Conservation (phyloP, 2,888 invertebrate species). For the Rhabditophanes sp. region DNA sequence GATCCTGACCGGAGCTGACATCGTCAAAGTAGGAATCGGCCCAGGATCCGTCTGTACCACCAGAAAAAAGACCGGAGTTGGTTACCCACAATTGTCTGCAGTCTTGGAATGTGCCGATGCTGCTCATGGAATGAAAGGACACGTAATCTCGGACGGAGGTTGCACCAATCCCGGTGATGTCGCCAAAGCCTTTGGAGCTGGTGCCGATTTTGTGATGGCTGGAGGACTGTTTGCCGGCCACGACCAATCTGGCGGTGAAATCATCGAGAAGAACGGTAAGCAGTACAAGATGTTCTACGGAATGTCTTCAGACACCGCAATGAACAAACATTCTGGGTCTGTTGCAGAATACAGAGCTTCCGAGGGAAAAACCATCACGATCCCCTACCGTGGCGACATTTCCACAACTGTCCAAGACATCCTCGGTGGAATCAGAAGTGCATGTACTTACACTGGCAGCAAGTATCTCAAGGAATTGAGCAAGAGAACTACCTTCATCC, state of each 20-base stretch:
- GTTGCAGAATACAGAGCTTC: conserved; percentile 64
- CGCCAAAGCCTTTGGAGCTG: conserved; percentile 78
- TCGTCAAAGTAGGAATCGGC: conserved; percentile 71
- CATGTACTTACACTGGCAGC: conserved; percentile 81
- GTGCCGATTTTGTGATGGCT: conserved; percentile 87
- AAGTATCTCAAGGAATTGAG: conserved; percentile 56
- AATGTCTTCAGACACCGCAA: conserved; percentile 75
- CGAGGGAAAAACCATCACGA: conserved; percentile 62
- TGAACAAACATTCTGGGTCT: conserved; percentile 65
- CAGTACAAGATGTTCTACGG: conserved; percentile 76
- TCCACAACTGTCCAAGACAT: conserved; percentile 62
- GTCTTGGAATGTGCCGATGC: conserved; percentile 86
- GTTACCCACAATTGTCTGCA: conserved; percentile 66
- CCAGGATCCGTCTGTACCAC: conserved; percentile 82
- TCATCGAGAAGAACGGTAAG: conserved; percentile 49
- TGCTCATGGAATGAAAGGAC: conserved; percentile 78
- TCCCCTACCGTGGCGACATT: conserved; percentile 56
- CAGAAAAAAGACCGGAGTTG: conserved; percentile 70
- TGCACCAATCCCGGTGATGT: conserved; percentile 79
- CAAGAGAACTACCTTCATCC: conserved; percentile 71
- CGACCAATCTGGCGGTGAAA: conserved; percentile 73
- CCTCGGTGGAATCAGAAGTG: conserved; percentile 71
- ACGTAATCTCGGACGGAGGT: conserved; percentile 87
- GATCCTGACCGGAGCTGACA: conserved; percentile 74
- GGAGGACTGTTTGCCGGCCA: conserved; percentile 68